Evolutionary conservation across 2,888 invertebrate species (phyloP), one percentile per base, ranked within the genome.

Genomic region (Cyaniris semiargus): DNA sequence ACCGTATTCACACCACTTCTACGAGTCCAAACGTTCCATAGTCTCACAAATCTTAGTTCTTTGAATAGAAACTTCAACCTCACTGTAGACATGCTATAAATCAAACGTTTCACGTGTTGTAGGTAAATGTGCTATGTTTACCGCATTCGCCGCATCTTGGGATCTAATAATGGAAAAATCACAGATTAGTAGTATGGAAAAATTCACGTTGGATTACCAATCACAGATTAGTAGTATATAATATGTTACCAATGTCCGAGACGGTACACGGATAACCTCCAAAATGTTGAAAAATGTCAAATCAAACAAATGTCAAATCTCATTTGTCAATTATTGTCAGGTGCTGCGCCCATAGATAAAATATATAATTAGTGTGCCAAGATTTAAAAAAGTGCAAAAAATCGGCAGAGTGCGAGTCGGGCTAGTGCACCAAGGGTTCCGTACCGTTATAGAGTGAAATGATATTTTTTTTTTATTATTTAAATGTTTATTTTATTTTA

Each of bases 1-100:
- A 92, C 88, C 66, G 86, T 87, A 82, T 83, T 87, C 66, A 91
- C 83, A 79, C 89, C 82, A 79, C 85, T 85, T 84, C 85, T 87
- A 15, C 90, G 86, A 71, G 87, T 86, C 91, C 92, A 94, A 76
- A 83, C 85, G 83, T 85, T 90, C 89, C 90, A 91, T 60, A 92
- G 79, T 79, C 86, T 89, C 81, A 82, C 83, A 76, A 89, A 84
- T 82, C 83, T 82, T n/a, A 91, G 86, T 85, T 90, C 89, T 80
- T 85, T 89, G n/a, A 91, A 81, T 56, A 91, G 82, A 82, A 87
- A 84, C 76, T 87, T 85, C 71, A 91, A 81, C 80, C 82, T 83
- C 48, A 81, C 79, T 44, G 82, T 80, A 80, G 88, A 88, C 91
- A 92, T 91, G 79, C 80, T 83, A 76, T 38, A 48, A 23, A 27